These are phyloP conservation scores for Raja brachyura DNA, from an alignment of 2,113 vertebrate genomes.

Conservation along the genomic window DNA sequence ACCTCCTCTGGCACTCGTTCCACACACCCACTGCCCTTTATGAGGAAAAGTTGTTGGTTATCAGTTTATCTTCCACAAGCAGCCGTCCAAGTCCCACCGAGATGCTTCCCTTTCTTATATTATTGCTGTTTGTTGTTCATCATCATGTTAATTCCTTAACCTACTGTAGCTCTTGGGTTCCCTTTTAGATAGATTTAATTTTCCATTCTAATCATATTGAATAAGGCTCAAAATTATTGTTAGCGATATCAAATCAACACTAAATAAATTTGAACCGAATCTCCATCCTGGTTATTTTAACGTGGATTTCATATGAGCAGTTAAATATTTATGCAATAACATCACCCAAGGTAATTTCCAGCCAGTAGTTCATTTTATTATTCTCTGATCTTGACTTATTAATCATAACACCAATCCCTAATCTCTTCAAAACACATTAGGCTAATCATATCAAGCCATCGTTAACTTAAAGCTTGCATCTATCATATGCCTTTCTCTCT, in stretches of 20 bases:
- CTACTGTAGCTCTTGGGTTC: background rate
- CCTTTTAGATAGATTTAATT: background rate
- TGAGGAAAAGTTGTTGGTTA: too few relatives aligned
- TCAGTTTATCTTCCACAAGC: background rate
- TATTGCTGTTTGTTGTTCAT: background rate
- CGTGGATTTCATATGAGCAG: background rate
- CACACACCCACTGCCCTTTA: too few relatives aligned
- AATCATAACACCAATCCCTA: slow-evolving; percentile 13
- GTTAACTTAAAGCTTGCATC: background rate
- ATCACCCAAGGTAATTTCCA: slow-evolving; percentile 10
- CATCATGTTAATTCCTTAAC: slow-evolving; percentile 13
- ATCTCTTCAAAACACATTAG: background rate
- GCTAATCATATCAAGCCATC: background rate
- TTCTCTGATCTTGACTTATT: background rate
- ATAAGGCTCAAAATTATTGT: slow-evolving; percentile 3
- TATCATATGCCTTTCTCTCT: background rate
- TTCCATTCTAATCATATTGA: background rate
- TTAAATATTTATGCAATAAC: background rate
- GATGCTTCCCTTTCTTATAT: background rate
- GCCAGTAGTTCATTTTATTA: background rate
- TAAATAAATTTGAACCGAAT: background rate
- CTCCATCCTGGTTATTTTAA: slow-evolving; percentile 6
- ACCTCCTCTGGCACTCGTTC: too few relatives aligned
- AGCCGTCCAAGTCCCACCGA: background rate
- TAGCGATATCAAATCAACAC: background rate